Evolutionary conservation across 2,113 vertebrate species (phyloP).

Genomic region (Lophura nycthemera): DNA sequence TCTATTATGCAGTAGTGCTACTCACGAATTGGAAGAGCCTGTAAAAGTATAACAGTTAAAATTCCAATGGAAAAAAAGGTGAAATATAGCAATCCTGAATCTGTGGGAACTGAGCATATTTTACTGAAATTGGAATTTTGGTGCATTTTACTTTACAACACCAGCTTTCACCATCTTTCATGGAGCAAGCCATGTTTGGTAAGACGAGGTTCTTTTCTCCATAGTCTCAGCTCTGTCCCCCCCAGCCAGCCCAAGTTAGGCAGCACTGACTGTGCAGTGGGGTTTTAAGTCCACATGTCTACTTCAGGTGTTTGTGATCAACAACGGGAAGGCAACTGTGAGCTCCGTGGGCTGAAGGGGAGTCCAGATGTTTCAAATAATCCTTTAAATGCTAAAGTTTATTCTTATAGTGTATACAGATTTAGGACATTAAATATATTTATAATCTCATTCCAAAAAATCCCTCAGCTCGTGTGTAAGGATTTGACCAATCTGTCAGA

Average conservation of each 20-base stretch:
- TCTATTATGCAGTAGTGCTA: background rate
- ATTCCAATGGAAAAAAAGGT: background rate
- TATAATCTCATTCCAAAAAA: conserved; percentile 35
- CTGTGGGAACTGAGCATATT: background rate
- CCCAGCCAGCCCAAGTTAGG: background rate
- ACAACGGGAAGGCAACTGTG: background rate
- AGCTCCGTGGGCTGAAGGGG: background rate
- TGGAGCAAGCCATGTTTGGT: background rate
- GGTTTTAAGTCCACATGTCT: background rate
- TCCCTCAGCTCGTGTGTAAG: background rate
- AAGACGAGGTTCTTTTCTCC: background rate
- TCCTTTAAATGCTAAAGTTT: background rate
- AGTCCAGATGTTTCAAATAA: conserved; percentile 34
- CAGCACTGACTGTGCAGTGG: background rate
- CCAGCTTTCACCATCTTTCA: background rate
- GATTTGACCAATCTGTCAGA: background rate
- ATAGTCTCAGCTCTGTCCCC: fast-evolving
- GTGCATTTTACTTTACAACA: background rate
- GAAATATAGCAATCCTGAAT: background rate
- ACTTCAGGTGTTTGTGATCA: background rate
- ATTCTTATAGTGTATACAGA: background rate
- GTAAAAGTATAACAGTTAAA: background rate
- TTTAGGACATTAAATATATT: conserved; percentile 5
- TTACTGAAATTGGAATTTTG: background rate
- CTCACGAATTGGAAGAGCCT: background rate